Conservation (phyloP, 2,797 vertebrate species). For the Arctocebus calabarensis region DNA sequence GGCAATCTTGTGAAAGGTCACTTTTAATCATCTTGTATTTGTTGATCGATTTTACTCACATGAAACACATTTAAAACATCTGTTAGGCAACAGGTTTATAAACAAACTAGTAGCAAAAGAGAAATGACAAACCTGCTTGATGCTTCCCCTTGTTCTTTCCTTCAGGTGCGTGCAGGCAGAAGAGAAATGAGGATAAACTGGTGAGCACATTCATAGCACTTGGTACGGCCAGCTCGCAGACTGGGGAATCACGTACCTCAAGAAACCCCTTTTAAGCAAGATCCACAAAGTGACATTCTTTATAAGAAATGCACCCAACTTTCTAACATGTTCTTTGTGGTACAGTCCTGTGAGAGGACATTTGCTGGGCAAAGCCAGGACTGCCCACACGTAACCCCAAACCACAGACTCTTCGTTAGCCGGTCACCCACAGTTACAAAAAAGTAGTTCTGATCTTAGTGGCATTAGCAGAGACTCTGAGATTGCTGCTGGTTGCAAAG, state of each 20-base stretch:
- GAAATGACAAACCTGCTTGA: constrained; percentile 92
- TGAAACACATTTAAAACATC: constrained; percentile 78
- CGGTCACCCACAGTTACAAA: constrained; percentile 74
- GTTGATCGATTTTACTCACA: constrained; percentile 74
- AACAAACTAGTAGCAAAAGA: constrained; percentile 84
- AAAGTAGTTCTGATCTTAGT: constrained; percentile 71
- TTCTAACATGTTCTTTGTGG: constrained; percentile 87
- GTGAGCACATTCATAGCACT: constrained; percentile 82
- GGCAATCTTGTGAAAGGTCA: constrained; percentile 75
- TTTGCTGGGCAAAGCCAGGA: constrained; percentile 83
- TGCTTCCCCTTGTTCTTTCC: constrained; percentile 96
- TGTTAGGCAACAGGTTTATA: constrained; percentile 74
- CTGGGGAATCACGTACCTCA: constrained; percentile 76
- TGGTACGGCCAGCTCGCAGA: constrained; percentile 71
- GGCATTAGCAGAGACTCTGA: constrained; percentile 53
- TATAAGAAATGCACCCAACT: constrained; percentile 75
- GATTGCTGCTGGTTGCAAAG: constrained; percentile 46
- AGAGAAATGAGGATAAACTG: constrained; percentile 89
- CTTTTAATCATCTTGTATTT: constrained; percentile 68
- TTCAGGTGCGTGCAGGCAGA: constrained; percentile 90
- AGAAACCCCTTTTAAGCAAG: constrained; percentile 81
- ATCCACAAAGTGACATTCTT: constrained; percentile 72
- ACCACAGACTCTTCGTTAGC: constrained; percentile 79
- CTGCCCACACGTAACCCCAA: constrained; percentile 83
- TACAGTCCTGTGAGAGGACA: constrained; percentile 86